Evolutionary conservation across 2,113 vertebrate genomes (phyloP), one percentile per base, ranked within the genome.

Genomic region (Budorcas taxicolor): DNA sequence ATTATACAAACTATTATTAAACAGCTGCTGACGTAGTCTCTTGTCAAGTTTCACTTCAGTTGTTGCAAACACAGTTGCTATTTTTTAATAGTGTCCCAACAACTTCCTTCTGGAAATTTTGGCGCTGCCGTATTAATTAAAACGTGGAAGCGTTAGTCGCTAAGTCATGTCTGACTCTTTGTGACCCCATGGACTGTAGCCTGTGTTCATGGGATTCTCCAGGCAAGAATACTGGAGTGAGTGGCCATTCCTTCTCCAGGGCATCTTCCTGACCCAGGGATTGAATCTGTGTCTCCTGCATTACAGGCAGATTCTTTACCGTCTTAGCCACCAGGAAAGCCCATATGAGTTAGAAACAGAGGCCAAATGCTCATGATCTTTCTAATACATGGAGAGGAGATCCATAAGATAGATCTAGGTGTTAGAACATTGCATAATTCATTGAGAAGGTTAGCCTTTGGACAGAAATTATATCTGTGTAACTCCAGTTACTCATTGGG

Each of bases 1-100:
- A 99, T 99, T 98, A 97, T 98, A 98, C 92, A 98, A 98, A 98
- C 97, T 98, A 96, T 98, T 98, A 98, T 98, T 98, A 97, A 98
- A 96, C 98, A 98, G 97, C 97, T 94, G 96, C 96, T 97, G 96
- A 92, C 71, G 81, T 95, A 76, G 97, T 88, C 93, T 97, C 95
- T 40, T 83, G 92, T 86, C 45, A 82, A 87, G 96, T 93, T 96
- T 29, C 89, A 23, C 71, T 92, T 92, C 74, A 6, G 71, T 96
- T 87, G 93, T 94, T 96, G 60, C 86, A 98, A 98, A 97, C 43
- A 64, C 93, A 67, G 97, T 98, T 93, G 55, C 82, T 97, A n/a
- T 90, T 98, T 98, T 98, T 98, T 96, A 95, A 94, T 92, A 98
- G 97, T 36, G 87, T 23, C 57, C 52, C 50, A 53, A 87, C 15